Evolutionary conservation across 2,113 vertebrate species (phyloP), one percentile per base, ranked within the genome.

Genomic region (Trematocara zebra): DNA sequence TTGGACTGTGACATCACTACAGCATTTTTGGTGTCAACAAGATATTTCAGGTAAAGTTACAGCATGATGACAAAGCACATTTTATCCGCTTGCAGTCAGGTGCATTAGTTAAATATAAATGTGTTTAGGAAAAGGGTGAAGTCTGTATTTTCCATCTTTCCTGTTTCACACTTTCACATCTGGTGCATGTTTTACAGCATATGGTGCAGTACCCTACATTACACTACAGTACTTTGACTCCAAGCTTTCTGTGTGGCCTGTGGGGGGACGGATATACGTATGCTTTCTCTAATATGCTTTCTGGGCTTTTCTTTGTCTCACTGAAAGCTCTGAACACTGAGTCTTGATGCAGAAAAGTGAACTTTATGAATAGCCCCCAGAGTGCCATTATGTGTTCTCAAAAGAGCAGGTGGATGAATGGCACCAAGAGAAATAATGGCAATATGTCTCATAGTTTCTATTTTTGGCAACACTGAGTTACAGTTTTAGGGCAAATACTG

Each of bases 381-480:
- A 88, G 80, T 82, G 56, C 85, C 84, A 90, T 95, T 93, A 88
- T 59, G 91, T 86, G 84, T 89, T 80, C 87, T 91, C 81, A 44
- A 88, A 90, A 90, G 90, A 93, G 88, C 89, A 94, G 84, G 91
- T 91, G 91, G 91, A 93, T 93, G 85, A 91, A 89, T 86, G 92
- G 89, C 90, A 95, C 82, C 20, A 79, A 90, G 82, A 91, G 84
- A 89, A 85, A 90, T 74, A 93, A 92, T 85, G 78, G 64, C 83
- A 88, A 89, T 82, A 59, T 78, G 82, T 91, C 85, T 90, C 54
- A 42, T 44, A 82, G 47, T 67, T 92, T 91, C 90, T 93, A 90
- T 93, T 91, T 91, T 59, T 83, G 57, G 80, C 84, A 40, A 64
- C 44, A 53, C 31, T 67, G 56, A 85, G 44, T 88, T 85, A 85